Conservation (phyloP, 2,888 invertebrate genomes). For the Zaprionus bogoriensis region DNA sequence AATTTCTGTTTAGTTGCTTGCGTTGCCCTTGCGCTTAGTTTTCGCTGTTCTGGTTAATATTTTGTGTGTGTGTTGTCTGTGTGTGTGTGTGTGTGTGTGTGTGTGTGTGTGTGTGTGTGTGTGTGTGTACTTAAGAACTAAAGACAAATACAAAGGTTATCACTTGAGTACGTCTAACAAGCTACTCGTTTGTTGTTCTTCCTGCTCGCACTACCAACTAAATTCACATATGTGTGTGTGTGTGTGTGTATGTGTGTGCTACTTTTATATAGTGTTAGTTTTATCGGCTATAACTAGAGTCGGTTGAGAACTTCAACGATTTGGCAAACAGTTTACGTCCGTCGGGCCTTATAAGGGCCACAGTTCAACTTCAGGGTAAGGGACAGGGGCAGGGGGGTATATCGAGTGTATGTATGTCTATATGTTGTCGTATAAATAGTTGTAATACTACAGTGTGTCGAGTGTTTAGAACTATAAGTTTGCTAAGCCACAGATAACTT, state of each 20-base stretch:
- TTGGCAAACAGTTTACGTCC: constrained; percentile 72
- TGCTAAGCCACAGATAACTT: constrained; percentile 75
- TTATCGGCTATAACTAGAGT: constrained; percentile 67
- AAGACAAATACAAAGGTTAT: constrained; percentile 77
- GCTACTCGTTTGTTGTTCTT: constrained; percentile 54
- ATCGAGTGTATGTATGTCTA: neutral
- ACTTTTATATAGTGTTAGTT: constrained; percentile 17
- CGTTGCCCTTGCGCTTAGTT: neutral
- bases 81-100: constrained; percentile 37
- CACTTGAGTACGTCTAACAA: constrained; percentile 76
- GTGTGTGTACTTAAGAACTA: constrained; percentile 58
- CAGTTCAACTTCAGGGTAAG: constrained; percentile 20
- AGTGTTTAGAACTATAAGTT: constrained; percentile 76
- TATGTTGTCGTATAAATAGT: constrained; percentile 26
- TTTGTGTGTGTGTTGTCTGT: no score
- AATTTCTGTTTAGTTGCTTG: neutral
- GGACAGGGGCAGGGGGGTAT: constrained; percentile 1
- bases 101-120: constrained; percentile 56
- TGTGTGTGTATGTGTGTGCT: constrained; percentile 14
- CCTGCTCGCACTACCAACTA: constrained; percentile 49
- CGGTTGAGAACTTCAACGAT: constrained; percentile 68
- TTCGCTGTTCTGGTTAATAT: neutral
- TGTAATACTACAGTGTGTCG: constrained; percentile 48
- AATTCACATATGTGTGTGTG: constrained; percentile 46
- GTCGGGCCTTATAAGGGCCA: constrained; percentile 20